Base-by-base conservation (phyloP, 2,113 vertebrate genomes). In the Morone saxatilis region DNA sequence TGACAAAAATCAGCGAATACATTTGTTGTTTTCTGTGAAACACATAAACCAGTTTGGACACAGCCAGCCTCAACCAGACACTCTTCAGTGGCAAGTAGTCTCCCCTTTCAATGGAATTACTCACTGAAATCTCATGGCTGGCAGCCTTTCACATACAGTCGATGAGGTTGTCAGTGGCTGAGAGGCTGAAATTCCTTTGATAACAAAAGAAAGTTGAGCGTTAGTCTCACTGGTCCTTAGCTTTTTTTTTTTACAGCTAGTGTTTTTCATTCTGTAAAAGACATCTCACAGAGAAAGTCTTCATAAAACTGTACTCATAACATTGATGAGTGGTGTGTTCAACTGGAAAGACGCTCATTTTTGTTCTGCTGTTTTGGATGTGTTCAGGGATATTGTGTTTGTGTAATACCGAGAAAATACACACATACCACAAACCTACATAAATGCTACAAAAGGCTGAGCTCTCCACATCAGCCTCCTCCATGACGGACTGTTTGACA, bases 401-500 rank as follows among this genome's bases (percentile, higher is more conserved):
- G 51, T 43, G 40, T 47, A 25, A 43, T 19, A 25, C 31, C 70
- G 13, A 36, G n/a, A 38, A 56, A 50, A 47, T n/a, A 20, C 19
- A 54, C 2, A 74, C 7, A 76, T 16, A 25, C 10, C 6, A 12
- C n/a, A 12, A 8, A 66, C 9, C 31, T 31, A 16, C 61, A 19
- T 68, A n/a, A 48, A 45, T 59, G 20, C 48, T 13, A 22, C 54
- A 45, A 67, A 50, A 57, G 19, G 19, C 60, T 73, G 63, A 76
- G 54, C 25, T 71, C 50, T 72, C 25, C 22, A 62, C 72, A 41
- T 71, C 76, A 65, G 56, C 60, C 36, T 80, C 17, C 59, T 66
- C 45, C 51, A 13, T 63, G 53, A 80, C 6, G 2, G 67, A 73
- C 75, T 76, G 51, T 2, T 38, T 82, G 73, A 81, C 84, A 88